Base-by-base conservation (phyloP, 2,797 vertebrate genomes). In the Neomorphus geoffroyi region DNA sequence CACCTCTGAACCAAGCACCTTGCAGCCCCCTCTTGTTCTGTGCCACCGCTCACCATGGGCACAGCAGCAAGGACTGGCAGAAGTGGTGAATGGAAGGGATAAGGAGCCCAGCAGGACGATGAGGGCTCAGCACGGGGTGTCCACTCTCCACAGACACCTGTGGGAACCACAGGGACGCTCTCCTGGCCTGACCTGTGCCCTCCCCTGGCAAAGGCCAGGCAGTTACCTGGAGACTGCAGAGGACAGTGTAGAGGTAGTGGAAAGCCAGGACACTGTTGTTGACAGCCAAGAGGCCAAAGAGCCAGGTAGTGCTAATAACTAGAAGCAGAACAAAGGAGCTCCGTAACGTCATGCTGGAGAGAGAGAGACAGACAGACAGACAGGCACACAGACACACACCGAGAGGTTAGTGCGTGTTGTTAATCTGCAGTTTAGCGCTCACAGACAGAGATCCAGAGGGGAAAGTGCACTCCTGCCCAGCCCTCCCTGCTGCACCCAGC, bases 241-340 rank as follows among this genome's bases (percentile, higher is more conserved):
- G 98, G 93, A 99, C 97, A 85, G 98, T 97, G 75, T 99, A 99
- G 98, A 99, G 99, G 98, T 99, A 99, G 98, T 99, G 98, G 98
- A 99, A 99, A 95, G 98, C 98, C 97, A 99, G 98, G 97, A 99
- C 98, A 96, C 99, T 99, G 98, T 99, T 99, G 98, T 99, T 99
- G 95, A 99, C 98, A 53, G 99, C 99, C 98, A 99, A 98, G 91
- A 99, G 98, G 87, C 99, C 99, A 97, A 99, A 99, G 77, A 99
- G 98, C 99, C 99, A 99, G 97, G 99, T 98, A 97, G 98, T 98
- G 79, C 99, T 99, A 98, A 99, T 98, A 92, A 99, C 98, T 94
- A 99, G 98, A 94, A 99, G 97, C 86, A 99, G 98, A 95, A 99
- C 97, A 97, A 99, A 99, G 98, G 99, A 98, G 96, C 98, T 99